Evolutionary conservation across 2,797 vertebrate species (phyloP).

Genomic region (Pantherophis vulpinus): DNA sequence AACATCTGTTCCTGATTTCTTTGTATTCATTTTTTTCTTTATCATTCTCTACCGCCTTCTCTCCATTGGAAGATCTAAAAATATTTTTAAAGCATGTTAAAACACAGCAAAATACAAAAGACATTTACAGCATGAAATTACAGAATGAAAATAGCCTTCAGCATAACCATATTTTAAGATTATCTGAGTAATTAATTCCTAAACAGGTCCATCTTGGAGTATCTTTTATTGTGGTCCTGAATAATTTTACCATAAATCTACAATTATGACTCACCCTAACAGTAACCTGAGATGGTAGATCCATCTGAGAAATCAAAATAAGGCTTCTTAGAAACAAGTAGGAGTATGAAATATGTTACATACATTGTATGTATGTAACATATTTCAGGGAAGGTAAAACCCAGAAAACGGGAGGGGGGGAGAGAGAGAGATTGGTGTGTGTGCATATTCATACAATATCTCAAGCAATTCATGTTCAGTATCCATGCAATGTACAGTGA

Average conservation of each 20-base stretch:
- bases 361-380: too few species aligned
- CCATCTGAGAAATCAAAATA: not conserved
- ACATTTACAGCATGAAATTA: not conserved
- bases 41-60: not conserved
- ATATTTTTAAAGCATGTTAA: not conserved
- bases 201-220: not conserved
- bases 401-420: not conserved
- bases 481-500: not conserved
- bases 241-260: not conserved
- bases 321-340: not conserved
- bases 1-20: slow-evolving; percentile 37
- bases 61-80: not conserved
- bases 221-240: not conserved
- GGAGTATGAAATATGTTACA: not conserved
- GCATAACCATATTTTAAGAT: not conserved
- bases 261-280: not conserved
- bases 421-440: not conserved
- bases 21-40: slow-evolving; percentile 24
- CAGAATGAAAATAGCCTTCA: not conserved
- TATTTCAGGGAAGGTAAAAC: not conserved
- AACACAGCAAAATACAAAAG: not conserved
- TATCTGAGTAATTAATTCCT: not conserved
- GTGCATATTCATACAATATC: not conserved
- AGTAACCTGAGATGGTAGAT: too few species aligned
- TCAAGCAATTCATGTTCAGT: too few species aligned